Conservation (phyloP, 2,797 vertebrate species). For the Hapalemur alaotrensis region DNA sequence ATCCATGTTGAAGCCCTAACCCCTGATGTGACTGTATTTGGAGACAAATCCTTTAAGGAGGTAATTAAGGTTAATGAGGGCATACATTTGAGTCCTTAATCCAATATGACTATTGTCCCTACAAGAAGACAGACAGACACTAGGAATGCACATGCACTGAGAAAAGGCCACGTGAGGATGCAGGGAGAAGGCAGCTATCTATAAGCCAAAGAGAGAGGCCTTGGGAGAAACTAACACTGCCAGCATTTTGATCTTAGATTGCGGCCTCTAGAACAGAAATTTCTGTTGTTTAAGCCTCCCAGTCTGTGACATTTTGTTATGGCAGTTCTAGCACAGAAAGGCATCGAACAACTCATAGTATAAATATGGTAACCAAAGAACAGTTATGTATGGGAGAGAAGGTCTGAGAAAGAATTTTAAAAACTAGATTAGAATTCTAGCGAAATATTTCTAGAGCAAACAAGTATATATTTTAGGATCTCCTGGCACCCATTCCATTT, state of each 20-base stretch:
- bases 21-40: background rate
- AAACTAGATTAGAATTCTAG: background rate
- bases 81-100: background rate
- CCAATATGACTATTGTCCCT: background rate
- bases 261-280: background rate
- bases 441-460: background rate
- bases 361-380: background rate
- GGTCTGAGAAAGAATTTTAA: background rate
- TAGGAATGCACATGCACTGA: fast-evolving
- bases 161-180: background rate
- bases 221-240: background rate
- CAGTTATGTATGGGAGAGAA: background rate
- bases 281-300: background rate
- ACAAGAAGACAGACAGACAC: background rate
- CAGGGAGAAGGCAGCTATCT: background rate
- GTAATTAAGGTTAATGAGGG: background rate
- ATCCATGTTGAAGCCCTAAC: background rate
- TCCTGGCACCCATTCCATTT: background rate
- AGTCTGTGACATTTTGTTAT: background rate
- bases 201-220: background rate
- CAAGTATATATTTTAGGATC: background rate
- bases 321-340: background rate
- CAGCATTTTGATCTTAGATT: background rate
- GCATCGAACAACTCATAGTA: background rate
- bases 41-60: background rate